These are phyloP conservation scores for Tenrec ecaudatus DNA, from an alignment of 2,113 vertebrate species.

Conservation along the genomic window DNA sequence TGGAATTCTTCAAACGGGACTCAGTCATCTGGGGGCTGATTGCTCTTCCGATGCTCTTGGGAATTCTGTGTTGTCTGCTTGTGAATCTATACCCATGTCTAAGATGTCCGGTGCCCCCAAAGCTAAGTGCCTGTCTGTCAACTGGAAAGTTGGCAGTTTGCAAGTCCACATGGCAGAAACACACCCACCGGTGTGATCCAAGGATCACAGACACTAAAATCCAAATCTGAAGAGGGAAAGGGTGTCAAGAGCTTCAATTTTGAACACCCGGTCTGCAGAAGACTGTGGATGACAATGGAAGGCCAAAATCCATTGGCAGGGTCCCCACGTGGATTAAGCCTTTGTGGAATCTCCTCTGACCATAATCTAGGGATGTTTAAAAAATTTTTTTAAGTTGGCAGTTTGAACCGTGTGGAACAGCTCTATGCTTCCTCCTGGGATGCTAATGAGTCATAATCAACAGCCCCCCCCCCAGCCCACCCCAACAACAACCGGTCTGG, in stretches of 20 bases:
- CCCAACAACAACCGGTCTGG: neutral
- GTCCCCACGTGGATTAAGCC: no score
- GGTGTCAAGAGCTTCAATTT: no score
- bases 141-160: neutral
- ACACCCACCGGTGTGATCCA: no score
- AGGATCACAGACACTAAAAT: no score
- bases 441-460: neutral
- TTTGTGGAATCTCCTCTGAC: no score
- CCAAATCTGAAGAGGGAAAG: no score
- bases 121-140: neutral
- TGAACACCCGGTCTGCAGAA: neutral
- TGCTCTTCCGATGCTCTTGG: neutral
- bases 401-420: neutral
- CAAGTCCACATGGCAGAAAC: no score
- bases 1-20: neutral
- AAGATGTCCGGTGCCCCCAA: neutral
- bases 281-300: neutral
- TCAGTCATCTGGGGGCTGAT: neutral
- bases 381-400: neutral
- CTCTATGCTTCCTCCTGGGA: neutral
- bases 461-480: neutral
- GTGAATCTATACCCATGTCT: neutral
- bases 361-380: neutral
- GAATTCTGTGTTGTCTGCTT: neutral
- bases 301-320: no score